A percentile compares a stretch with the other conserved stretches of the same genome.
Conservation (phyloP, 2,888 invertebrate genomes). For the Sphaerophoria taeniata region DNA sequence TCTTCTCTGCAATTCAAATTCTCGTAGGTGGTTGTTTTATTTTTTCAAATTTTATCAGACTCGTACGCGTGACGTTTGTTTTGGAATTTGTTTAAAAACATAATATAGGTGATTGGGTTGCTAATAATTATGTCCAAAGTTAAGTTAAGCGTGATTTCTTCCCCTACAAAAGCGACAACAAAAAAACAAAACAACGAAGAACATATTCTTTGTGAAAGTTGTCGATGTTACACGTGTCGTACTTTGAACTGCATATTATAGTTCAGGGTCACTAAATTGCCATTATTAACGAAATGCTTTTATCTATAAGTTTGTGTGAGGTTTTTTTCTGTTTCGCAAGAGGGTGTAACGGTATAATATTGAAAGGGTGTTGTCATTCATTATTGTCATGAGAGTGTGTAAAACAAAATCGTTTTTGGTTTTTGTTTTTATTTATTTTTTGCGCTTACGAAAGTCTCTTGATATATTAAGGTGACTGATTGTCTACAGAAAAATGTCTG, state of each 20-base stretch:
- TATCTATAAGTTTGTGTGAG: neutral
- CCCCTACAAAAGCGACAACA: neutral
- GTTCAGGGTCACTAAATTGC: constrained; percentile 29
- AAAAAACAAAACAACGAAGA: too few relatives aligned
- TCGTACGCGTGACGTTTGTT: constrained; percentile 10
- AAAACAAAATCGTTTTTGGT: neutral
- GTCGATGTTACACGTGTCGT: constrained; percentile 31
- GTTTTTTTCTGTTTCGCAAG: neutral
- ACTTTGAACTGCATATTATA: constrained; percentile 38
- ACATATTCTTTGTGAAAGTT: constrained; percentile 26
- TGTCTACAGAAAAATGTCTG: constrained; percentile 16
- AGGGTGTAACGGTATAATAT: constrained; percentile 19
- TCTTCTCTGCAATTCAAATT: constrained; percentile 6
- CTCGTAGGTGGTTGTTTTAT: constrained; percentile 23
- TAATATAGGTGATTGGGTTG: neutral
- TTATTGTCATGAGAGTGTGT: neutral
- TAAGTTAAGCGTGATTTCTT: neutral
- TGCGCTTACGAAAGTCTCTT: neutral
- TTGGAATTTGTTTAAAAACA: constrained; percentile 1
- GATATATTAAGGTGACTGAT: neutral
- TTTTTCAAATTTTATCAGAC: constrained; percentile 4
- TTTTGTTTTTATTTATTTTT: neutral
- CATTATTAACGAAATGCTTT: constrained; percentile 7
- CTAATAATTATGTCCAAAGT: neutral
- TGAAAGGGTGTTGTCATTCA: constrained; percentile 25